Evolutionary conservation across 2,113 vertebrate genomes (phyloP).

Genomic region (Phoxinus phoxinus): DNA sequence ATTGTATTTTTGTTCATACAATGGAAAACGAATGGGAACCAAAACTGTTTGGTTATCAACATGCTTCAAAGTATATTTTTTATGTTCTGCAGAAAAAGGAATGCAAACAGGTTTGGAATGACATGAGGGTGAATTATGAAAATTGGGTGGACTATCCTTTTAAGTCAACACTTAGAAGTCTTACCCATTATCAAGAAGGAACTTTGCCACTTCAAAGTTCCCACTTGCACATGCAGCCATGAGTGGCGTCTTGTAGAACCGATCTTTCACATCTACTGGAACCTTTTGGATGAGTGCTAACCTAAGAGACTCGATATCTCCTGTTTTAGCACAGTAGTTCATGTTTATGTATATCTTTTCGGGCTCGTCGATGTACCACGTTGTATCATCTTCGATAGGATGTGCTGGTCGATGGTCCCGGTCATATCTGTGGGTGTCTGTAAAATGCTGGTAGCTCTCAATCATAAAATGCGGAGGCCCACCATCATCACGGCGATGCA

Average conservation of each 20-base stretch:
- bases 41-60: neutral
- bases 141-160: neutral
- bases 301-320: slow-evolving; percentile 84
- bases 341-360: slow-evolving; percentile 78
- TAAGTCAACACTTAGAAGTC: slow-evolving; percentile 40
- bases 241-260: slow-evolving; percentile 89
- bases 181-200: slow-evolving; percentile 86
- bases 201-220: slow-evolving; percentile 80
- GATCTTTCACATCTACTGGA: slow-evolving; percentile 85
- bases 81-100: neutral
- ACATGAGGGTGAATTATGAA: neutral
- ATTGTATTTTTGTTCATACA: neutral
- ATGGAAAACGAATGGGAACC: neutral
- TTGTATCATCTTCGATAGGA: slow-evolving; percentile 86
- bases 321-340: slow-evolving; percentile 81
- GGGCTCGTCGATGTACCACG: slow-evolving; percentile 85
- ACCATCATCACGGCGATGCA: slow-evolving; percentile 72
- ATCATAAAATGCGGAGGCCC: slow-evolving; percentile 86
- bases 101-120: neutral
- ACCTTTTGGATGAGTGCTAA: slow-evolving; percentile 84
- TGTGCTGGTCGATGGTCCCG: slow-evolving; percentile 78
- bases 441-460: slow-evolving; percentile 72
- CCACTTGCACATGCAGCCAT: slow-evolving; percentile 87
- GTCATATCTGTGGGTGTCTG: slow-evolving; percentile 72
- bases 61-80: neutral